Conservation (phyloP, 2,797 vertebrate genomes). For the Cottoperca gobio region DNA sequence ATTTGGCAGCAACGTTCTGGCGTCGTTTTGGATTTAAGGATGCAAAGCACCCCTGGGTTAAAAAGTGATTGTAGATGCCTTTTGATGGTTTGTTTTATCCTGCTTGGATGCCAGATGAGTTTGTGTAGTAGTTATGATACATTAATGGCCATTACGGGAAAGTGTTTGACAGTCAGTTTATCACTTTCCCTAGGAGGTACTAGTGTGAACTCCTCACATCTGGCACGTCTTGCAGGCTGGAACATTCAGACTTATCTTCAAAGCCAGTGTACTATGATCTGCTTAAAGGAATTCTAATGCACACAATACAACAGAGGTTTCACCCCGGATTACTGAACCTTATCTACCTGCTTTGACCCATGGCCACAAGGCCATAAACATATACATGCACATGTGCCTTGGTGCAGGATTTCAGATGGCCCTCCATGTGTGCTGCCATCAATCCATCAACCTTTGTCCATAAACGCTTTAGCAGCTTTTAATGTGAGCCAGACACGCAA, state of each 20-base stretch:
- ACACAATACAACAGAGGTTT: slow-evolving; percentile 30
- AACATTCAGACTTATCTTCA: slow-evolving; percentile 30
- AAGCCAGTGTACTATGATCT: slow-evolving; percentile 5
- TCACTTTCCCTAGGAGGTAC: slow-evolving; percentile 12
- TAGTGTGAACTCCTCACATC: slow-evolving; percentile 48
- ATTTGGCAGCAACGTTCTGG: slow-evolving; percentile 45
- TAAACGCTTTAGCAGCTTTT: slow-evolving; percentile 53
- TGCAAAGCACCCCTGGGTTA: slow-evolving; percentile 42
- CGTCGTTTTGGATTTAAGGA: slow-evolving; percentile 32
- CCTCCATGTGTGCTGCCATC: slow-evolving; percentile 42
- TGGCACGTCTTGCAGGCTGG: slow-evolving; percentile 25
- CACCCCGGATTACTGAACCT: slow-evolving; percentile 47
- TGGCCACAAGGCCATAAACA: slow-evolving; percentile 50
- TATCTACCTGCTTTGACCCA: slow-evolving; percentile 57
- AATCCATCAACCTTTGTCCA: slow-evolving; percentile 49
- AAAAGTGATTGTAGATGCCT: slow-evolving; percentile 10
- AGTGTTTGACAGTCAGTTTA: slow-evolving; percentile 20
- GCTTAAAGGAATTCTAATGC: slow-evolving; percentile 13
- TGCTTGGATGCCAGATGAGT: slow-evolving; percentile 21
- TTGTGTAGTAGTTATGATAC: slow-evolving; percentile 3
- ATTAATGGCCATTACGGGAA: slow-evolving; percentile 14
- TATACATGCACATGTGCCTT: slow-evolving; percentile 42
- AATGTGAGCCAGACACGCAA: slow-evolving; percentile 49
- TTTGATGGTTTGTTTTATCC: slow-evolving; percentile 40
- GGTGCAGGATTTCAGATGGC: slow-evolving; percentile 41